A percentile compares a stretch with the other conserved stretches of the same genome.
Conservation (phyloP, 2,888 invertebrate genomes). For the Protodeltote pygarga region DNA sequence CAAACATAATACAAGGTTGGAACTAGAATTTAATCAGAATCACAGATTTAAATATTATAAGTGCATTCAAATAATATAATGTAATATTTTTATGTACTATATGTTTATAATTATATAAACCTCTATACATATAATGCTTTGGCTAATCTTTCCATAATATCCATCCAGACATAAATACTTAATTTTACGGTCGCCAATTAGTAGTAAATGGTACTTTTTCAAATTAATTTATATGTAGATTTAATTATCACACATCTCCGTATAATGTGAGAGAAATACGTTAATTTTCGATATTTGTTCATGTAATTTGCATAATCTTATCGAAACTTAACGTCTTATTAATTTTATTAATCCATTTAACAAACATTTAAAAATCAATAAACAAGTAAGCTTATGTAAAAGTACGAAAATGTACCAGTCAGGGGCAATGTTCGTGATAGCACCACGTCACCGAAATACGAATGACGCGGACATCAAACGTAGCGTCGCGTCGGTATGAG, state of each 20-base stretch:
- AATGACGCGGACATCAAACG: too few species aligned
- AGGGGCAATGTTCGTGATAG: constrained; percentile 23
- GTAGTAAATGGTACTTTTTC: constrained; percentile 12
- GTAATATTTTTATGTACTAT: too few species aligned
- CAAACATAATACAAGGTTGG: too few species aligned
- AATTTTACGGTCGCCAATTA: constrained; percentile 21
- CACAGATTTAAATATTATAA: too few species aligned
- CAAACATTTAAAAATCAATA: neutral
- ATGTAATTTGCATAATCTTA: constrained; percentile 4
- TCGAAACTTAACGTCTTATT: constrained; percentile 1
- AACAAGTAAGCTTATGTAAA: constrained; percentile 1
- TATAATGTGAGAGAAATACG: neutral
- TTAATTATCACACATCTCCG: neutral
- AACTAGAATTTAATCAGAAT: too few species aligned
- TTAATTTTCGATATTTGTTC: constrained; percentile 5
- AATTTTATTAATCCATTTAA: neutral
- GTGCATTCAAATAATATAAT: too few species aligned
- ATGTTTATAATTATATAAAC: too few species aligned
- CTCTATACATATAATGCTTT: too few species aligned
- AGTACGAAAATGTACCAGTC: constrained; percentile 12
- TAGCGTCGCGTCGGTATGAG: too few species aligned
- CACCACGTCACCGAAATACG: constrained; percentile 45
- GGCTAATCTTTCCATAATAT: too few species aligned
- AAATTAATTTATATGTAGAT: constrained; percentile 20
- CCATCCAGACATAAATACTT: constrained; percentile 8